A percentile compares a stretch with the other conserved stretches of the same genome.
phyloP scores from a whole-genome alignment of 2,797 vertebrate genomes.

The Columba guinea region DNA sequence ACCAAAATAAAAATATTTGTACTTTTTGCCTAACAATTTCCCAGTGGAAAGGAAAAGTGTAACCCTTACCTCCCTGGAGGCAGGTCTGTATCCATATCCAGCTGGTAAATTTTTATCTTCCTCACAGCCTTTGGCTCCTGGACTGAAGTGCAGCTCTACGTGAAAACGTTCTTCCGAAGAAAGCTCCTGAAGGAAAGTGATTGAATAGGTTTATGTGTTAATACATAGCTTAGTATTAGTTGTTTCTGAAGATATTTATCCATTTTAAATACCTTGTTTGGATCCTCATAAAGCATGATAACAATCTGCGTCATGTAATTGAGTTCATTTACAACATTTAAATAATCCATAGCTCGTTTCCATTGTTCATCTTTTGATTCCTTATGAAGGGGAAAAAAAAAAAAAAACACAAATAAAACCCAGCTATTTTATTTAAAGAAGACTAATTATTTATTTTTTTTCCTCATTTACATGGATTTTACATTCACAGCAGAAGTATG shows the following conservation, averaged over 20 bases:
- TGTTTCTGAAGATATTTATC: not conserved
- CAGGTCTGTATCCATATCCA: slow-evolving; percentile 89
- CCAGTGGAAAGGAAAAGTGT: not conserved
- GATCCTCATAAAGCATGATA: slow-evolving; percentile 92
- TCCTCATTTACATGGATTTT: not conserved
- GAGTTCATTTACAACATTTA: slow-evolving; percentile 88
- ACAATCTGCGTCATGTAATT: slow-evolving; percentile 95
- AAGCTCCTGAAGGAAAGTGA: slow-evolving; percentile 76
- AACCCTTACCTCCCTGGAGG: slow-evolving; percentile 85
- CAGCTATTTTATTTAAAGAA: not conserved
- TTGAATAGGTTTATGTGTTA: not conserved
- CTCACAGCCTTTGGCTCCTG: slow-evolving; percentile 90
- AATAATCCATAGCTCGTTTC: slow-evolving; percentile 91
- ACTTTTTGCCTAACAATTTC: not conserved
- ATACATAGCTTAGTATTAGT: not conserved
- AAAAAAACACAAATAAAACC: not conserved
- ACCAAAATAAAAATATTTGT: not conserved
- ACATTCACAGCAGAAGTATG: not conserved
- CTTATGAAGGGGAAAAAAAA: slow-evolving; percentile 59
- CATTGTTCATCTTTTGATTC: slow-evolving; percentile 90
- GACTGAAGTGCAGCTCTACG: slow-evolving; percentile 90
- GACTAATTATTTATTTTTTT: not conserved
- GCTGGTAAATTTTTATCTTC: slow-evolving; percentile 91
- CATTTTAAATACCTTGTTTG: slow-evolving; percentile 84
- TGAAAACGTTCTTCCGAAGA: slow-evolving; percentile 90